Conservation (phyloP, 2,113 vertebrate species). For the Scomber japonicus region DNA sequence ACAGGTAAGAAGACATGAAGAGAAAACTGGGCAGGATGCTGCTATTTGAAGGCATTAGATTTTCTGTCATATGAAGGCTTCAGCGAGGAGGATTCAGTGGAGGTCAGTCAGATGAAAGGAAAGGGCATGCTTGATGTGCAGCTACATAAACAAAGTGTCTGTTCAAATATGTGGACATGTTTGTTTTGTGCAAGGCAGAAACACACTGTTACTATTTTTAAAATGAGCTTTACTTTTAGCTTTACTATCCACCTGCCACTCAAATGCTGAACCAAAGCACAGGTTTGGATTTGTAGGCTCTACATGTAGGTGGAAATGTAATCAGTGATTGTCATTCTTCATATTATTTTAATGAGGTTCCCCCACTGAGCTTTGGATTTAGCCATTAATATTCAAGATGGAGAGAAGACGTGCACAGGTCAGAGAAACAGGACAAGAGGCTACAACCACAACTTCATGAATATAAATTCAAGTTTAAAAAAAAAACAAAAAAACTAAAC, state of each 20-base stretch:
- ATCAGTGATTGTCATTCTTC: background rate
- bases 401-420: conserved; percentile 1
- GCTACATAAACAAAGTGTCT: no score
- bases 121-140: background rate
- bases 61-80: conserved; percentile 14
- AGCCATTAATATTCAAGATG: conserved; percentile 36
- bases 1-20: background rate
- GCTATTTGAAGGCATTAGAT: conserved; percentile 6
- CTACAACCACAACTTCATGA: conserved; percentile 38
- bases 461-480: conserved; percentile 37
- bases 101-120: conserved; percentile 6
- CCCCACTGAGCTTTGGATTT: background rate
- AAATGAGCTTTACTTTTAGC: background rate
- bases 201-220: no score
- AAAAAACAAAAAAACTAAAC: background rate
- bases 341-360: background rate
- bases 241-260: background rate
- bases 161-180: no score
- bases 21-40: background rate
- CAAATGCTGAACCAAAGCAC: background rate
- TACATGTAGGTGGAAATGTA: background rate
- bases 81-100: background rate
- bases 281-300: background rate
- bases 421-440: conserved; percentile 44
- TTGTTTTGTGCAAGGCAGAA: no score